Conservation (phyloP, 2,797 vertebrate species). For the Acrocephalus scirpaceus region DNA sequence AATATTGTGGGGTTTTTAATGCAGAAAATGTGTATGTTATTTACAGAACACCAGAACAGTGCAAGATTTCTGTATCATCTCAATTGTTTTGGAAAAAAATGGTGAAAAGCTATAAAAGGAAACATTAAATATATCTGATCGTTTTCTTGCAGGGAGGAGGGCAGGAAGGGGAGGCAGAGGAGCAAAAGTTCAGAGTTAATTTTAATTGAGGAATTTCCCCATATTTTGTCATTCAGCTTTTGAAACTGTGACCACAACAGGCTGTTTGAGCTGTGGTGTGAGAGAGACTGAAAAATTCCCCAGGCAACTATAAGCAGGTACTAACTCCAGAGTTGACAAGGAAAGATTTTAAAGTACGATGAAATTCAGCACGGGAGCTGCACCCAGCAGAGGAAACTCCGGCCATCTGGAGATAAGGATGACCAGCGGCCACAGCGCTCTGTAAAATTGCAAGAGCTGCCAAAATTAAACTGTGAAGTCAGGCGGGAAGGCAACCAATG, state of each 20-base stretch:
- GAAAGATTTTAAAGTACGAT: slow-evolving; percentile 14
- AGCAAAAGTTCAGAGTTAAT: slow-evolving; percentile 72
- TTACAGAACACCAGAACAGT: not conserved
- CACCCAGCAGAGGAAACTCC: slow-evolving; percentile 50
- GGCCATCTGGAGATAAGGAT: slow-evolving; percentile 52
- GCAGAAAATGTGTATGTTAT: not conserved
- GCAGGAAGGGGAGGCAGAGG: slow-evolving; percentile 33
- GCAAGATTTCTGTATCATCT: not conserved
- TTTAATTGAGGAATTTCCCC: slow-evolving; percentile 81
- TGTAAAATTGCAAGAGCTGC: slow-evolving; percentile 64
- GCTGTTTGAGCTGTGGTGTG: slow-evolving; percentile 36
- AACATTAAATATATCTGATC: not conserved
- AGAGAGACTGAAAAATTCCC: slow-evolving; percentile 42
- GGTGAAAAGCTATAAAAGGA: not conserved
- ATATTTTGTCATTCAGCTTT: slow-evolving; percentile 71
- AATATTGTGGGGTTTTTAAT: not conserved
- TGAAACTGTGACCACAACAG: slow-evolving; percentile 77
- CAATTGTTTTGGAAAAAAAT: not conserved
- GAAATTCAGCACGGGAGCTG: not conserved
- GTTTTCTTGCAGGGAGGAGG: slow-evolving; percentile 4
- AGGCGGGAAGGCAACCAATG: slow-evolving; percentile 70
- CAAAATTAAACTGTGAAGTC: slow-evolving; percentile 80
- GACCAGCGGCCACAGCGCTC: slow-evolving; percentile 49
- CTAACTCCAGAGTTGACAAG: slow-evolving; percentile 13
- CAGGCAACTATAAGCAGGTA: slow-evolving; percentile 29